phyloP scores from a whole-genome alignment of 2,888 invertebrate species.

The Pyrrhia umbra region DNA sequence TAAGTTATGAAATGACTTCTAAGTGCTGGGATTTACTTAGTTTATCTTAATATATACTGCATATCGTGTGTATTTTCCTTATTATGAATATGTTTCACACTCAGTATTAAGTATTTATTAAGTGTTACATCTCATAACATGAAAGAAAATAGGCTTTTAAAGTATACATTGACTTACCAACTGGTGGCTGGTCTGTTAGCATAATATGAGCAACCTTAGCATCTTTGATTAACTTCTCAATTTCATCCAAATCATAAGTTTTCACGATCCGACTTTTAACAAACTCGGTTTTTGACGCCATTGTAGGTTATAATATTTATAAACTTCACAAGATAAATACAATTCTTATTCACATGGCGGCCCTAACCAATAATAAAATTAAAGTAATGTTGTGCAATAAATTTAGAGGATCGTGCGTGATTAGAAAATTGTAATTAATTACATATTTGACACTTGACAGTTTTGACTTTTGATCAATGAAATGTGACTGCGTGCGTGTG shows the following conservation, averaged over 20 bases:
- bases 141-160: neutral
- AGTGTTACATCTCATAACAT: neutral
- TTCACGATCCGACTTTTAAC: constrained; percentile 81
- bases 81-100: neutral
- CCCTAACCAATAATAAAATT: constrained; percentile 9
- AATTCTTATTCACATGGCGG: constrained; percentile 23
- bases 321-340: neutral
- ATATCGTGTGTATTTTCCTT: neutral
- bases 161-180: constrained; percentile 79
- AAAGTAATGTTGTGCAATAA: constrained; percentile 48
- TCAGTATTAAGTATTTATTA: neutral
- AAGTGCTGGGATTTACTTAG: neutral
- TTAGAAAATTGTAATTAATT: neutral
- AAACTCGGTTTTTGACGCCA: constrained; percentile 77
- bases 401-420: neutral
- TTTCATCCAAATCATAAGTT: constrained; percentile 88
- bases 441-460: constrained; percentile 43
- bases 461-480: constrained; percentile 2
- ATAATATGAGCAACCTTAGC: constrained; percentile 91
- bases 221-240: constrained; percentile 86
- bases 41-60: neutral
- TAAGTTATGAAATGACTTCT: constrained; percentile 25
- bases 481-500: neutral
- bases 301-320: constrained; percentile 57
- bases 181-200: constrained; percentile 87